phyloP scores from a whole-genome alignment of 2,888 invertebrate genomes.

The Xiphydria camelus region DNA sequence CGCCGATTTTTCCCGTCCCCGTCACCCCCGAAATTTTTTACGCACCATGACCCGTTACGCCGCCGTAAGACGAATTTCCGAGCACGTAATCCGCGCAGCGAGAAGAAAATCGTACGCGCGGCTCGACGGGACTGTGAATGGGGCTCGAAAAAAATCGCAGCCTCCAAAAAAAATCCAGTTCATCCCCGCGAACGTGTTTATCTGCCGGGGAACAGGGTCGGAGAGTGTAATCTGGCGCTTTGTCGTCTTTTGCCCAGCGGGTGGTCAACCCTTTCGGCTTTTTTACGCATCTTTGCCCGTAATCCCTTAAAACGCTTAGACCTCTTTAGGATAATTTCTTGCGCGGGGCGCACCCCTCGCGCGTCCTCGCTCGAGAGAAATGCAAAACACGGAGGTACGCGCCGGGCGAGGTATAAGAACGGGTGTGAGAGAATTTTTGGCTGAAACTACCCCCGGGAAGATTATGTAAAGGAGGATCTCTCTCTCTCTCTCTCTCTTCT shows the following conservation, averaged over 20 bases:
- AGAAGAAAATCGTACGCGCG: no score
- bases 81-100: no score
- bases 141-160: no score
- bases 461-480: slow-evolving; percentile 39
- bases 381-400: no score
- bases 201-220: slow-evolving; percentile 22
- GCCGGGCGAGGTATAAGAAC: no score
- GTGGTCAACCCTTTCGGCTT: slow-evolving; percentile 56
- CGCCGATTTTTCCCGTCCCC: no score
- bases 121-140: no score
- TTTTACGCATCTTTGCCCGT: slow-evolving; percentile 54
- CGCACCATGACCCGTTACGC: no score
- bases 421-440: slow-evolving; percentile 36
- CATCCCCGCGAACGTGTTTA: neutral
- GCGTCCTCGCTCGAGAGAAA: slow-evolving; percentile 6
- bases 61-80: no score
- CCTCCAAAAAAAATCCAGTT: no score
- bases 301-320: slow-evolving; percentile 58
- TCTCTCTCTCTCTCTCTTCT: neutral
- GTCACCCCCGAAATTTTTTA: no score
- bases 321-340: slow-evolving; percentile 52
- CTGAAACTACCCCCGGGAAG: slow-evolving; percentile 38
- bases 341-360: slow-evolving; percentile 10
- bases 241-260: slow-evolving; percentile 50
- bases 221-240: slow-evolving; percentile 34